Evolutionary conservation across 1,140 invertebrate species (phyloP), one percentile per base, ranked within the genome.

Genomic region (Brachionus koreanus): DNA sequence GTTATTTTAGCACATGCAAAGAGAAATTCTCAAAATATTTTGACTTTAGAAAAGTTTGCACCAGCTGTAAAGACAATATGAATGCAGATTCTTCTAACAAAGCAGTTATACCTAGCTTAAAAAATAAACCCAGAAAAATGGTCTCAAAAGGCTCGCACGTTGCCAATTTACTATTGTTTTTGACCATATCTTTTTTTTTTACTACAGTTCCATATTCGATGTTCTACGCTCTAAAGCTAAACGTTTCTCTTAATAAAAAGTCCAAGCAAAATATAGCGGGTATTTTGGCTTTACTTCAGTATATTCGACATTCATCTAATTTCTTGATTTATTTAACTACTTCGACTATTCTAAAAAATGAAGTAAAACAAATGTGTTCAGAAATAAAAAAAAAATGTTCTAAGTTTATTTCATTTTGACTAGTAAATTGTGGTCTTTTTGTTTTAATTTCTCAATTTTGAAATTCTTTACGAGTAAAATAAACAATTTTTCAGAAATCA

Each of bases 121-220:
- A 19, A 7, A 57, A 57, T n/a, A 16, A 6, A 1, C 76, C 49
- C 7, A 79, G 35, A 65, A 57, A 65, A 57, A 16, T 65, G 16
- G 29, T 13, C 19, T 13, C 76, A 12, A 79, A 79, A 79, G 61
- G 49, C 35, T 79, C 39, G 33, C 76, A 79, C 19, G 76, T 79
- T 29, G 49, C 76, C 9, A 57, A 65, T 61, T 42, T 79, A 39
- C 57, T 79, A 6, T 29, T 79, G 4, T 79, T 79, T 43, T 65
- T 79, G 19, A 79, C 76, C 6, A 37, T 79, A 0, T 79, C 76
- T 0, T 79, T 79, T 79, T 65, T 79, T 35, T 79, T 79, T 61
- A 79, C 76, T 9, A 79, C 76, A 42, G 76, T 79, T 61, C 76
- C 76, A 7, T 79, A 79, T 43, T 79, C 76, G 9, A 61, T 52